Evolutionary conservation across 1,140 invertebrate species (phyloP).

Genomic region (Coelopa frigida): DNA sequence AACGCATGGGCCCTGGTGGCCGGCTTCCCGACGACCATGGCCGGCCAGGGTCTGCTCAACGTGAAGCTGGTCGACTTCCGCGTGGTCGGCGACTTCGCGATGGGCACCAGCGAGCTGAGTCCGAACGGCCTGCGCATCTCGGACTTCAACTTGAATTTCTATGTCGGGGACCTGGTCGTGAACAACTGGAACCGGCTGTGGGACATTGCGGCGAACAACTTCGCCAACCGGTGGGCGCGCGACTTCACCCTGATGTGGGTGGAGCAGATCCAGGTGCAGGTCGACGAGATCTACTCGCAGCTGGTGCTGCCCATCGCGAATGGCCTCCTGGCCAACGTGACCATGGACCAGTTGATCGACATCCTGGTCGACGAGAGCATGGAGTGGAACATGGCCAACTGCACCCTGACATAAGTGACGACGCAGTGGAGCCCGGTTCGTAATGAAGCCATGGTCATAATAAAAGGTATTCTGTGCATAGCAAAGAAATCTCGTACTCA

Average conservation of each 20-base stretch:
- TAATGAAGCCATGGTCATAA: no score
- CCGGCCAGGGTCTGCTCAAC: slow-evolving; percentile 21
- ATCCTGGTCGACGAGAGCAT: slow-evolving; percentile 9
- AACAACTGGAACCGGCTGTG: slow-evolving; percentile 30
- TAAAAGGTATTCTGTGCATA: no score
- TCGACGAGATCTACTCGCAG: slow-evolving; percentile 10
- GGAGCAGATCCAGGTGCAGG: slow-evolving; percentile 19
- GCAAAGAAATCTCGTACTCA: no score
- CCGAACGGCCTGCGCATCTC: slow-evolving; percentile 18
- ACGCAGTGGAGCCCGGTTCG: no score
- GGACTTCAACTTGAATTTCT: slow-evolving; percentile 21
- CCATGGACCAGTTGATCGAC: slow-evolving; percentile 20
- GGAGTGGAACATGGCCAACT: slow-evolving; percentile 11
- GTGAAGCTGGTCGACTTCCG: slow-evolving; percentile 25
- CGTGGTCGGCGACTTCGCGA: slow-evolving; percentile 21
- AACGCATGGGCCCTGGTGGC: slow-evolving; percentile 1
- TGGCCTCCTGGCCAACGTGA: slow-evolving; percentile 15
- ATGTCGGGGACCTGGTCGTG: slow-evolving; percentile 16
- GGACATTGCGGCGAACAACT: slow-evolving; percentile 26
- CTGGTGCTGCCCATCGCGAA: slow-evolving; percentile 18
- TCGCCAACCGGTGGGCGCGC: slow-evolving; percentile 14
- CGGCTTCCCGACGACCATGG: slow-evolving; percentile 18
- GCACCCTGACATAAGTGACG: slow-evolving; percentile 3
- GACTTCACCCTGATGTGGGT: slow-evolving; percentile 6
- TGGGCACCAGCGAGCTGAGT: slow-evolving; percentile 16